Base-by-base conservation (phyloP, 2,888 invertebrate species). In the Clanis bilineata region DNA sequence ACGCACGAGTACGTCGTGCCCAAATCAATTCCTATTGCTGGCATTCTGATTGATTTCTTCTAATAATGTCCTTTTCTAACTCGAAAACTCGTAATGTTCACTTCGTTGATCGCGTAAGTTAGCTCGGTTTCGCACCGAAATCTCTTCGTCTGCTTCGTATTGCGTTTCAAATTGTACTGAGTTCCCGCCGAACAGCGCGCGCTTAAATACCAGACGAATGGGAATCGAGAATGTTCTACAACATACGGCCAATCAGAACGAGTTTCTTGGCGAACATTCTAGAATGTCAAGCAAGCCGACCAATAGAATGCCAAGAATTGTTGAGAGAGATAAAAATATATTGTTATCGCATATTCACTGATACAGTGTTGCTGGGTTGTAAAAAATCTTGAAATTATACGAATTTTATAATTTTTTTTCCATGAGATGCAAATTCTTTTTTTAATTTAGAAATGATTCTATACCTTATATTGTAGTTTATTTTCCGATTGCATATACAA, bases 1-100 rank as follows among this genome's bases (percentile, higher is more conserved):
- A 93, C 93, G 71, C 93, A 93, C 67, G 93, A 93, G 79, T 93
- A 93, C n/a, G 93, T 93, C 41, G 93, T 93, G 62, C 93, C 93
- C 69, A 93, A 83, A 80, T 93, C 93, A 66, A 93, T 93, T 84
- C 93, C 93, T 67, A 93, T 84, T 72, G 93, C 93, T 79, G 90
- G 88, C 90, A 92, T 91, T 80, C 77, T 90, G 54, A 32, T 1
- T 28, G 9, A 18, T 25, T 51, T 7, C 3, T 32, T 15, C 15
- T 44, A 22, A 22, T 32, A 15, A 41, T 18, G 54, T 57, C 57
- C 54, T 51, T 58, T 62, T 51, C 45, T 56, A 44, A 38, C 56
- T 51, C 45, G 51, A 44, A 38, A 54, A 60, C 58, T 61, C 55
- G 56, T 58, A 41, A 60, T 59, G 60, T 58, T 63, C 47, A 59